Evolutionary conservation across 2,888 invertebrate species (phyloP), one percentile per base, ranked within the genome.

Genomic region (Meiosimyza decipiens): DNA sequence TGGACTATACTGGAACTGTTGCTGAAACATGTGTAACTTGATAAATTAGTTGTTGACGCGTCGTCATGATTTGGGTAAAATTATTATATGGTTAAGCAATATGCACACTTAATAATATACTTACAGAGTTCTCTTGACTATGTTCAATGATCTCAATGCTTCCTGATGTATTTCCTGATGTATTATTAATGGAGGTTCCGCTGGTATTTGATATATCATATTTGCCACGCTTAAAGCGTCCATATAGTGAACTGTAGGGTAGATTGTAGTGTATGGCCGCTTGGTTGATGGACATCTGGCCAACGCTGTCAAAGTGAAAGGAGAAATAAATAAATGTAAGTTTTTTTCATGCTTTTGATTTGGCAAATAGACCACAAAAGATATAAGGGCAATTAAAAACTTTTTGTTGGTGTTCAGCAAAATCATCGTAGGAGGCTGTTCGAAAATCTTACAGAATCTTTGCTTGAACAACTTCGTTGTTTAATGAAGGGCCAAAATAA

Each of bases 261-360:
- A 96, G 88, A 87, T 96, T 96, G 87, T 92, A 96, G 85, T 96
- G 95, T 80, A 96, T 96, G 69, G 95, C 95, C 67, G 96, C 96
- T 88, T 96, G 96, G 87, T 96, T 96, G 82, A 96, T 96, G 76
- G 95, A 95, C 95, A 96, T 95, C 85, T 95, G 95, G 47, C 96
- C 96, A 78, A 95, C 90, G 82, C 95, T 95, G 83, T 94, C 16
- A 50, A 18, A 3, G 83, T 67, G 33, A 57, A 57, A 28, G 15
- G 60, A 87, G 28, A 28, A 28, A 86, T 71, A 2, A 54, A 16
- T 60, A 59, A 71, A 66, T 66, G 18, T 18, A n/a, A 1, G 13
- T 22, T 16, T 62, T 22, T 33, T 16, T 33, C 49, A 16, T 22
- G 22, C 22, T 22, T 22, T 22, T 22, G 22, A 22, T 22, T 22